These are phyloP conservation scores for Channa argus DNA, from an alignment of 2,113 vertebrate species.

Conservation along the genomic window DNA sequence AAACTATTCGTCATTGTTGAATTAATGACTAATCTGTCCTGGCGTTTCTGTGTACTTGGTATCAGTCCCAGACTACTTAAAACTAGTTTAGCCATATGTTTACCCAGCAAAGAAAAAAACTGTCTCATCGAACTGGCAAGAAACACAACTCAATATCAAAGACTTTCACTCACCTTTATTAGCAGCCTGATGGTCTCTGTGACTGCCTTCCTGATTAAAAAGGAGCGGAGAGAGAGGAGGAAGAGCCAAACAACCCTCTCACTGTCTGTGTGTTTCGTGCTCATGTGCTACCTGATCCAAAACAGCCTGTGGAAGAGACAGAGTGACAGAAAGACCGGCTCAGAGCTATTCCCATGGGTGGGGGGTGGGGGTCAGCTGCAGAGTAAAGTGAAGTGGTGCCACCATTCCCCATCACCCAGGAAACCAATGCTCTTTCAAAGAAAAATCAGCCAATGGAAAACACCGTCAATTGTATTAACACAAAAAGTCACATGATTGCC, in stretches of 20 bases:
- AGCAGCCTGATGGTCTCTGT: constrained; percentile 32
- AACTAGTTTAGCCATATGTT: constrained; percentile 26
- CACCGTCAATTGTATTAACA: constrained; percentile 81
- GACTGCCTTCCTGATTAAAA: constrained; percentile 50
- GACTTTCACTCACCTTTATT: constrained; percentile 72
- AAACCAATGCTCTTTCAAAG: constrained; percentile 86
- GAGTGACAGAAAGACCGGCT: constrained; percentile 40
- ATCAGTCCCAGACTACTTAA: not conserved
- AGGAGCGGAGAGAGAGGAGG: constrained; percentile 52
- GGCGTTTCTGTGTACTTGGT: not conserved
- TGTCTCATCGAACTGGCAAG: not conserved
- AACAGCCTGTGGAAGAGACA: constrained; percentile 58
- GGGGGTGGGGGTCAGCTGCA: constrained; percentile 56
- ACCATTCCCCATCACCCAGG: constrained; percentile 83
- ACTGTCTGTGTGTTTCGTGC: constrained; percentile 42
- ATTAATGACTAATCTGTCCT: not conserved
- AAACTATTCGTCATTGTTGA: not conserved
- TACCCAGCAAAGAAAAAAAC: constrained; percentile 13
- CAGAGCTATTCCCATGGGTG: constrained; percentile 41
- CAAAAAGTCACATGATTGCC: constrained; percentile 85
- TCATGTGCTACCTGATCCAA: constrained; percentile 68
- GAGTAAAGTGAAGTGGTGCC: constrained; percentile 82
- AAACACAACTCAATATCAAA: constrained; percentile 1
- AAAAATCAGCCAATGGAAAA: constrained; percentile 81
- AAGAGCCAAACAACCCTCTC: constrained; percentile 56